Evolutionary conservation across 2,888 invertebrate genomes (phyloP).

Genomic region (Drosophila mayaguana): DNA sequence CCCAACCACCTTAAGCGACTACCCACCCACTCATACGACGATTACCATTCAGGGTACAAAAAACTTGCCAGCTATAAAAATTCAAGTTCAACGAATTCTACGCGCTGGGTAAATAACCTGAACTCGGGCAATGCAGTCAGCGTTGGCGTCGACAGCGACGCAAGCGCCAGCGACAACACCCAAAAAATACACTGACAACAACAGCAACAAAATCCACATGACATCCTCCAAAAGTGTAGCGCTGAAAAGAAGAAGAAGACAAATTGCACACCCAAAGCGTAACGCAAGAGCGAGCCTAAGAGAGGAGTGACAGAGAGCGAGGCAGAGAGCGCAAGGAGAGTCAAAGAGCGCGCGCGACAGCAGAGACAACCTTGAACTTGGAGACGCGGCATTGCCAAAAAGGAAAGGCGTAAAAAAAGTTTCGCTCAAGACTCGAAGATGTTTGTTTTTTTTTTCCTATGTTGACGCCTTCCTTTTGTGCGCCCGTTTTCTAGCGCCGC

Average conservation of each 20-base stretch:
- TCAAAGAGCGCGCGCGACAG: constrained; percentile 18
- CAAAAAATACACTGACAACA: constrained; percentile 27
- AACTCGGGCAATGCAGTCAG: constrained; percentile 41
- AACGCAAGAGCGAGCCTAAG: constrained; percentile 12
- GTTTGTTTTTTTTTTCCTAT: constrained; percentile 20
- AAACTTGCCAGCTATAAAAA: constrained; percentile 59
- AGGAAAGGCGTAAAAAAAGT: constrained; percentile 51
- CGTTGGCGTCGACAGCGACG: constrained; percentile 20
- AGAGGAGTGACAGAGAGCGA: constrained; percentile 16
- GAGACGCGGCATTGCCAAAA: constrained; percentile 54
- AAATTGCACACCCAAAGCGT: constrained; percentile 12
- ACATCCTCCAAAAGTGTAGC: constrained; percentile 54
- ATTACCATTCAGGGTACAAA: constrained; percentile 29
- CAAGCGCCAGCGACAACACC: constrained; percentile 60
- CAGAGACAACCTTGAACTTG: constrained; percentile 72
- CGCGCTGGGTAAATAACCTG: constrained; percentile 72
- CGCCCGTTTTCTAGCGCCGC: constrained; percentile 14
- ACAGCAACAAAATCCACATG: constrained; percentile 44
- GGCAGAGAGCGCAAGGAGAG: constrained; percentile 12
- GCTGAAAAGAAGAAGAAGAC: neutral
- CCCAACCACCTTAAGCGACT: neutral
- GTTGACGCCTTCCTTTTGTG: constrained; percentile 7
- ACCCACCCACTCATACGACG: constrained; percentile 21
- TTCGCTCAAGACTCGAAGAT: constrained; percentile 31
- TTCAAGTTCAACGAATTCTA: constrained; percentile 74